phyloP scores from a whole-genome alignment of 30 jellyfish, hydroid and myxozoan genomes.

The Hydra vulgaris region DNA sequence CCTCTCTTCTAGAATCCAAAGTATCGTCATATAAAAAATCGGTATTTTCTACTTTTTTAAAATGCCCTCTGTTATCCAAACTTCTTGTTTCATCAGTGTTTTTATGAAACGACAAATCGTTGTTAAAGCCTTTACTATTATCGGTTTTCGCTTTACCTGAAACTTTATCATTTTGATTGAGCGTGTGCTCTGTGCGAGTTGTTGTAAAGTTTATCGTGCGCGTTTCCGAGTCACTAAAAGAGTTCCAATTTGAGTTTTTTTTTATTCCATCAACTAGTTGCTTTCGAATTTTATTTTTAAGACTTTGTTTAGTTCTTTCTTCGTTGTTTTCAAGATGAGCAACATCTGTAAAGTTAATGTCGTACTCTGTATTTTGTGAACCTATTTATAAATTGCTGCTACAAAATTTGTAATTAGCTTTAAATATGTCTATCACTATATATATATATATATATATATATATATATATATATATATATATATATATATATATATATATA shows the following conservation, averaged over 20 bases:
- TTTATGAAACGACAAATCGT: neutral
- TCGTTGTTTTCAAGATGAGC: neutral
- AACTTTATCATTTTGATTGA: too few relatives aligned
- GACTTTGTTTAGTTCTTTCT: conserved; percentile 1
- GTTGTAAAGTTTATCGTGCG: neutral
- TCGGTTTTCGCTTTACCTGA: neutral
- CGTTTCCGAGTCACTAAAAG: neutral
- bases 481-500: too few relatives aligned
- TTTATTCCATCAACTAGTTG: neutral
- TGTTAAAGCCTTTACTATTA: neutral
- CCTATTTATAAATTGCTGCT: neutral
- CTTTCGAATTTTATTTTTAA: neutral
- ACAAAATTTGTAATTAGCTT: too few relatives aligned
- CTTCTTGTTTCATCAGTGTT: neutral
- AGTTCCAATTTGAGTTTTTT: neutral
- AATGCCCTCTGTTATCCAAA: neutral
- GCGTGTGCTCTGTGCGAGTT: neutral
- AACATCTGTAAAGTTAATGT: neutral
- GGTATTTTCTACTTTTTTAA: neutral
- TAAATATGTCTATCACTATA: too few relatives aligned
- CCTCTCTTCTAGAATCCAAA: too few relatives aligned
- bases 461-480: too few relatives aligned
- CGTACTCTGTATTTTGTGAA: neutral
- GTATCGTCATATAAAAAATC: too few relatives aligned
- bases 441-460: too few relatives aligned